Evolutionary conservation across 92 coral and sea anemone species (phyloP), one percentile per base, ranked within the genome.

Genomic region (Siderastrea radians): DNA sequence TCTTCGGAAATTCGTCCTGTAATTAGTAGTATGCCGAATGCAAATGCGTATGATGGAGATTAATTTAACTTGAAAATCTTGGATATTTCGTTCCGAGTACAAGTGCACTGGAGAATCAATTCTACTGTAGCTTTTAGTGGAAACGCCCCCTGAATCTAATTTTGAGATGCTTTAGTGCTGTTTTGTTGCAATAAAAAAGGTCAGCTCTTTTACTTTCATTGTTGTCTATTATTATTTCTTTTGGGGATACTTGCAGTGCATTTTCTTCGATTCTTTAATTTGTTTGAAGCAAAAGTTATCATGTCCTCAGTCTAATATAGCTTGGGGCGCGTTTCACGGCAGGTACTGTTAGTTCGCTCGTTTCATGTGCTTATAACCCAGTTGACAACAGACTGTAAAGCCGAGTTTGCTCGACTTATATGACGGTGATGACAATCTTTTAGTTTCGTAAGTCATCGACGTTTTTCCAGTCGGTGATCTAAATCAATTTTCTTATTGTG

Each of bases 101-200:
- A 51, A 50, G 77, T 17, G 55, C 15, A 72, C 26, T 19, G 46
- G 46, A 66, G 71, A 5, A 38, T 66, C 10, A 14, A 11, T 55
- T 7, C 61, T 8, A 5, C 12, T 2, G 6, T 61, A 16, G 26
- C 13, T 26, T 61, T 26, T 61, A 61, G 26, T 13, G 16, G 7
- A 61, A 70, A 47, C 74, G 74, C 53, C 74, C 53, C 74, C 74
- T 61, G 74, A 70, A 38, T 44, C 16, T 68, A 1, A 4, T 43
- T 43, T 68, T 43, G 14, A 7, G 52, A 13, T 2, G 52, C 47
- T 70, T 70, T 44, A 7, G 63, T 7, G 3, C 7, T 5, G 0
- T 38, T 68, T 38, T 43, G 49, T 68, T 45, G 16, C 50, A 6
- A 7, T 68, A 68, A 66, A 68, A 38, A 26, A 61, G 19, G 13